phyloP scores from a whole-genome alignment of 1,140 invertebrate genomes.

The Sminthurinus signatus region DNA sequence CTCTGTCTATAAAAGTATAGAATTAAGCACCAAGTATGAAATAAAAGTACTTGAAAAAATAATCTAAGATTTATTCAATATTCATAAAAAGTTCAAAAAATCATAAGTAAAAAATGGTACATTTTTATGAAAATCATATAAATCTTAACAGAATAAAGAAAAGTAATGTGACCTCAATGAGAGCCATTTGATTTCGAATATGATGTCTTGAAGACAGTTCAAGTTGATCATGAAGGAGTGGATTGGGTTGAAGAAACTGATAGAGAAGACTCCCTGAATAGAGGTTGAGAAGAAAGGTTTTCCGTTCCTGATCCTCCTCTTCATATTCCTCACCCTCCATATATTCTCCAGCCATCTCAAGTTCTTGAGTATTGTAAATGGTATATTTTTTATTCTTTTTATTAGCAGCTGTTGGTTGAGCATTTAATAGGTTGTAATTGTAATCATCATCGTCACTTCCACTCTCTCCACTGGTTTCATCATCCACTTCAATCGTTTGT shows the following conservation, averaged over 20 bases:
- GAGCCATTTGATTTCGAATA: slow-evolving; percentile 2
- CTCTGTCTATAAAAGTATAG: slow-evolving; percentile 24
- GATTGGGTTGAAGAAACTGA: not conserved
- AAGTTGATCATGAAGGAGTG: slow-evolving; percentile 1
- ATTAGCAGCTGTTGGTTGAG: not conserved
- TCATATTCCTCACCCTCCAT: not conserved
- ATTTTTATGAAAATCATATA: not conserved
- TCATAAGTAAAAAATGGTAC: no score
- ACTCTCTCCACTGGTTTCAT: not conserved
- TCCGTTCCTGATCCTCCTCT: not conserved
- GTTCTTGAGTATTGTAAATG: no score
- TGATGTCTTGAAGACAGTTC: slow-evolving; percentile 9
- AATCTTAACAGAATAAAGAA: no score
- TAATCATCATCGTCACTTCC: not conserved
- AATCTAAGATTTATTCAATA: no score
- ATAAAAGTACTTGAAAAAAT: not conserved
- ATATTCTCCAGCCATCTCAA: not conserved
- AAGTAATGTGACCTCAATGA: not conserved
- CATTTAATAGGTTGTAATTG: not conserved
- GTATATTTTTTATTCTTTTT: no score
- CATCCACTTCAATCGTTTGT: not conserved
- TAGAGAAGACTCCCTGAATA: slow-evolving; percentile 4
- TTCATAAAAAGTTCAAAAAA: no score
- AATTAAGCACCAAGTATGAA: not conserved
- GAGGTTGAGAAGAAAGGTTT: slow-evolving; percentile 2